Evolutionary conservation across 2,113 vertebrate species (phyloP), one percentile per base, ranked within the genome.

Genomic region (Crotalus viridis): DNA sequence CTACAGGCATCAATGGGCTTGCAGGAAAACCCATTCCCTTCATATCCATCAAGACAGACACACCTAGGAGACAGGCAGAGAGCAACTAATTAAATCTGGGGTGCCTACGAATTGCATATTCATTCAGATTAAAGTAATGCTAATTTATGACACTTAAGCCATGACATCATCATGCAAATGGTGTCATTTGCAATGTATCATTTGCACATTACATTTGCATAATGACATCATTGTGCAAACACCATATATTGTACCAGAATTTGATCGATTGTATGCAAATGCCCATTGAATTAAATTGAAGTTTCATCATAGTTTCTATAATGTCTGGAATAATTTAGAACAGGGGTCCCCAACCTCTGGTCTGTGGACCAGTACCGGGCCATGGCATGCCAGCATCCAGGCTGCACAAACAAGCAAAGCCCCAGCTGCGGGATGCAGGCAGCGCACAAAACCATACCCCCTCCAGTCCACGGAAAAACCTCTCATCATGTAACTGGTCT

Each of bases 1-100:
- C 97, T 96, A 94, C 99, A 99, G 91, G 97, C 97, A 96, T 99
- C 97, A 0, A 98, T 95, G 56, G 97, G 97, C n/a, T 96, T 93
- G 94, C 99, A 99, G 95, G 98, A 98, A 96, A 98, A 98, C 39
- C 99, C 99, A 0, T 99, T 98, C 0, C 99, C 99, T 46, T 99
- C 97, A 0, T 98, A 98, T 39, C 97, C 98, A 93, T 98, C 96
- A 4, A 94, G 85, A 94, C 98, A 98, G 91, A 97, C 69, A 81
- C 98, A 98, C 93, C 98, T 98, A 92, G 15, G 92, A 90, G 56
- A 56, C 0, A 57, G 94, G 85, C 51, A 95, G 51, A 86, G 48
- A 64, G 4, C 22, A 24, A 52, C 55, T 74, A 95, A 87, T 43
- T 46, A 88, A 64, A 90, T 28, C 19, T 48, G 43, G 10, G n/a